A percentile compares a stretch with the other conserved stretches of the same genome.
phyloP scores from a whole-genome alignment of 2,113 vertebrate species.

The Poeciliopsis turrubarensis region DNA sequence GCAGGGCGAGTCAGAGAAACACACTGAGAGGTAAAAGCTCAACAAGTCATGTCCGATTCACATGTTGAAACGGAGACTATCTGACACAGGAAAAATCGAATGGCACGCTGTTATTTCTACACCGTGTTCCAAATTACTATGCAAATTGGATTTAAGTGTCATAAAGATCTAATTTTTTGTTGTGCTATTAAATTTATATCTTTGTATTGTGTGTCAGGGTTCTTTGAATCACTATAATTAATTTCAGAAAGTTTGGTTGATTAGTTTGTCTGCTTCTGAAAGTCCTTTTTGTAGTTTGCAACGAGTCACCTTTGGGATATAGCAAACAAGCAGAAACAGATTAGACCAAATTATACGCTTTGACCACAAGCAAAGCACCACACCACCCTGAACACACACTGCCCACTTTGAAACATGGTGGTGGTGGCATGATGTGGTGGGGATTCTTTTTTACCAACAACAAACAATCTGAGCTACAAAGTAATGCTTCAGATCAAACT shows the following conservation, averaged over 20 bases:
- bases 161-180: no score
- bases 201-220: no score
- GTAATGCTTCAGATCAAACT: not conserved
- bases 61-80: not conserved
- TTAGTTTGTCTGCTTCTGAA: not conserved
- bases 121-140: no score
- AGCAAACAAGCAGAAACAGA: not conserved
- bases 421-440: not conserved
- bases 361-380: not conserved
- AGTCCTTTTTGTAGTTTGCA: no score
- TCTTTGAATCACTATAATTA: no score
- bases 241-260: no score
- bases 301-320: no score
- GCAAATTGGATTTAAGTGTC: no score
- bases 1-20: conserved; percentile 28
- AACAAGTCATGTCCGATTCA: conserved; percentile 6
- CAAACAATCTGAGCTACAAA: not conserved
- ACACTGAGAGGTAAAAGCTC: not conserved
- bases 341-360: not conserved
- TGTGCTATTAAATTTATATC: no score
- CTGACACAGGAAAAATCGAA: conserved; percentile 6
- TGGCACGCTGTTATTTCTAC: not conserved
- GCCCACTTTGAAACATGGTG: not conserved
- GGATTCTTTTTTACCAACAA: not conserved
- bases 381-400: not conserved